A percentile compares a stretch with the other conserved stretches of the same genome.
These are phyloP conservation scores for Dasypolia templi DNA, from an alignment of 2,888 invertebrate species.

Conservation along the genomic window DNA sequence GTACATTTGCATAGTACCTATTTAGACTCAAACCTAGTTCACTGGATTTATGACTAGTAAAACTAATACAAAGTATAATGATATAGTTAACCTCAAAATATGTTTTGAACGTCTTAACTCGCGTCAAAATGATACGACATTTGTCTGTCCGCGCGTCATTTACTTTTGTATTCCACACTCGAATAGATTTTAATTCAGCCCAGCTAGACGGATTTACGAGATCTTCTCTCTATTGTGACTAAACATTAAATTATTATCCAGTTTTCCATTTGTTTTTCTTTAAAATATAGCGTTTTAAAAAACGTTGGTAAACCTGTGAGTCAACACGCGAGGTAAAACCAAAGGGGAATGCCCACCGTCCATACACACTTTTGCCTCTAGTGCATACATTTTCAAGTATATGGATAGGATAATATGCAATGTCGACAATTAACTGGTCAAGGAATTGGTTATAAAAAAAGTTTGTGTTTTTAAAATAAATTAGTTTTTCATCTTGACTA, in stretches of 20 bases:
- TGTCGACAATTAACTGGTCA: too few relatives aligned
- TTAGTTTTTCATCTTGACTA: too few relatives aligned
- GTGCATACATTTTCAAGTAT: too few relatives aligned
- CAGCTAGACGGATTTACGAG: slow-evolving; percentile 82
- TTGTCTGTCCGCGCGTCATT: slow-evolving; percentile 79
- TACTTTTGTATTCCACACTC: slow-evolving; percentile 73
- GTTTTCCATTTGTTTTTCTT: slow-evolving; percentile 75
- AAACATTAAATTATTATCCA: slow-evolving; percentile 78
- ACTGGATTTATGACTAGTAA: slow-evolving; percentile 10
- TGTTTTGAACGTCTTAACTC: slow-evolving; percentile 67
- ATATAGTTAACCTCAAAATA: slow-evolving; percentile 29
- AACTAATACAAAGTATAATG: slow-evolving; percentile 17
- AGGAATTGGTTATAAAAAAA: too few relatives aligned
- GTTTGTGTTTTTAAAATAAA: too few relatives aligned
- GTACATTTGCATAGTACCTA: not conserved
- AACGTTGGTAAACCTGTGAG: slow-evolving; percentile 50
- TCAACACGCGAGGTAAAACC: slow-evolving; percentile 50
- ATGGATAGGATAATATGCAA: too few relatives aligned
- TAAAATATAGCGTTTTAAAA: slow-evolving; percentile 61
- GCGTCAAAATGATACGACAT: slow-evolving; percentile 76
- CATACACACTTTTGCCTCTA: too few relatives aligned
- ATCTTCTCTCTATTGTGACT: slow-evolving; percentile 80
- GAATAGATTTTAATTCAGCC: slow-evolving; percentile 79
- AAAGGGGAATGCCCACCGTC: too few relatives aligned
- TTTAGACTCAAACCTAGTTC: slow-evolving; percentile 12